These are phyloP conservation scores for Tiaroga cobitis DNA, from an alignment of 2,797 vertebrate genomes.

Conservation along the genomic window DNA sequence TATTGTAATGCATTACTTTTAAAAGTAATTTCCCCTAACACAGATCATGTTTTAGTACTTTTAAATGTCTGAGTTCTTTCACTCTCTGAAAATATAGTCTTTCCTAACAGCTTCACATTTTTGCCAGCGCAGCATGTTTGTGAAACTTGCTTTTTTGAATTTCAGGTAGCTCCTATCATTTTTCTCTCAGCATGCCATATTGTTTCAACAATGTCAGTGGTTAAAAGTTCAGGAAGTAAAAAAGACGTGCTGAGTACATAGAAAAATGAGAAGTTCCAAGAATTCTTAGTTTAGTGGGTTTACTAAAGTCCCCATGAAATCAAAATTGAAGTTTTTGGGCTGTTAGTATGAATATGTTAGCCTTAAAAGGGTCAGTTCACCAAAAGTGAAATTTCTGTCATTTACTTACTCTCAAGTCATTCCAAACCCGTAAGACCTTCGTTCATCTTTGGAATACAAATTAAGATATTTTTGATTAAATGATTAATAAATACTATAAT, in stretches of 20 bases:
- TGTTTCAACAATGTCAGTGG: not conserved
- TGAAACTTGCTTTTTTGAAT: not conserved
- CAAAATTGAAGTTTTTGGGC: too few species aligned
- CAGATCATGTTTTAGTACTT: not conserved
- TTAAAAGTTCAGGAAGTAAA: not conserved
- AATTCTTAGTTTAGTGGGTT: not conserved
- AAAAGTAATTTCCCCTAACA: too few species aligned
- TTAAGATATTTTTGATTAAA: too few species aligned
- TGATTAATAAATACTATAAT: not conserved
- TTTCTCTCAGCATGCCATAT: not conserved
- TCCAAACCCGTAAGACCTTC: too few species aligned
- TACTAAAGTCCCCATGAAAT: not conserved
- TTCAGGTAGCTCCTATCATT: not conserved
- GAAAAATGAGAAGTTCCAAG: not conserved
- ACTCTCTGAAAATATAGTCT: conserved; percentile 1
- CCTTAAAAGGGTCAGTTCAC: too few species aligned
- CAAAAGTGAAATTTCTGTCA: too few species aligned
- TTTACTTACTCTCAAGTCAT: too few species aligned
- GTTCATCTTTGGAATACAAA: too few species aligned
- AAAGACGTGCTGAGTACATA: not conserved
- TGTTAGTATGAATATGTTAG: too few species aligned
- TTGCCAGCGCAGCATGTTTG: not conserved
- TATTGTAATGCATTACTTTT: too few species aligned
- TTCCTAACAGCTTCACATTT: not conserved
- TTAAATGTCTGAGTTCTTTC: not conserved